Evolutionary conservation across 1,140 invertebrate genomes (phyloP), one percentile per base, ranked within the genome.

Genomic region (Apis florea): DNA sequence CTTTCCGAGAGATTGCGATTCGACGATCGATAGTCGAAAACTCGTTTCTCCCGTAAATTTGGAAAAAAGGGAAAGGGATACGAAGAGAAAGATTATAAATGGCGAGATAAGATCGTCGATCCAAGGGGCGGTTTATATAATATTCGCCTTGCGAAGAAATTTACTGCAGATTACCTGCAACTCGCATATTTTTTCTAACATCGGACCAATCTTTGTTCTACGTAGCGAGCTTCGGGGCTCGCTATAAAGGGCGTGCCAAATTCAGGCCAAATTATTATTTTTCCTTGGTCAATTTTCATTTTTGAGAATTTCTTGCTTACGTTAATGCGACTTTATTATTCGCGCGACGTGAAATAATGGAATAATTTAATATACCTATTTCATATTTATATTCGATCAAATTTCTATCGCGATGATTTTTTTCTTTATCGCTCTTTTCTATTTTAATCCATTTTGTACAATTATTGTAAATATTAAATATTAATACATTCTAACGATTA

Each of bases 161-260:
- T 84, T 82, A 85, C 81, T 85, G 83, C 83, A 77, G 83, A 82
- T 84, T 82, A 68, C 77, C 51, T 53, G 56, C 59, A 79, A 0
- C 40, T 66, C n/a, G 15, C 47, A 67, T 61, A 79, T 59, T 72
- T 83, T 79, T 79, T 59, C 13, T 17, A 31, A 49, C 24, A 24
- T 2, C 10, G 17, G n/a, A 13, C 26, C 47, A 59, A 67, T 63
- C 49, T 82, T 59, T 53, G 67, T 64, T 26, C 53, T 17, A 40
- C 6, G 26, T 24, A 40, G 58, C 56, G 31, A 66, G 19, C 47
- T 71, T 53, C 56, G 47, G 63, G 31, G 56, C 47, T 26, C n/a
- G 26, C 9, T 40, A 40, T 6, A 40, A 40, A 5, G 31, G 31
- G 6, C 0, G 0, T 40, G 6, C 31, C 31, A 40, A 40, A 40